Conservation (phyloP, 2,888 invertebrate genomes). For the Eudemis profundana region DNA sequence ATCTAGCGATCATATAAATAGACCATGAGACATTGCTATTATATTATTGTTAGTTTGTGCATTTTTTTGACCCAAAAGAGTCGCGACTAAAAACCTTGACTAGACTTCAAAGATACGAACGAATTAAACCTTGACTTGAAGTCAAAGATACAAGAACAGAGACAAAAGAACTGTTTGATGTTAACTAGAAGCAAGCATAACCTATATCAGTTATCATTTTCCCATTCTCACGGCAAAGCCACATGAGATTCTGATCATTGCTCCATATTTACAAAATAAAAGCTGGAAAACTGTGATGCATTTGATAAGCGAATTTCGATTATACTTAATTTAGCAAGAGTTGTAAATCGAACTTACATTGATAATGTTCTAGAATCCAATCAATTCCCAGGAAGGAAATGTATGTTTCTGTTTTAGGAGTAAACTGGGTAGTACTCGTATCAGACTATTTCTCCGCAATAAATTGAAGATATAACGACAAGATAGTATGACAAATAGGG, state of each 20-base stretch:
- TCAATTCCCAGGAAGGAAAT: no score
- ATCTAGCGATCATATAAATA: no score
- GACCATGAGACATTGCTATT: no score
- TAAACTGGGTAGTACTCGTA: background rate
- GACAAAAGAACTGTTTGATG: background rate
- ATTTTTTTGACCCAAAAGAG: no score
- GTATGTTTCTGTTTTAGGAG: background rate
- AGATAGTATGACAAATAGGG: no score
- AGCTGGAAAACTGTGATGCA: background rate
- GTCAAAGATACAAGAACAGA: background rate
- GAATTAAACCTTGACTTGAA: constrained; percentile 3
- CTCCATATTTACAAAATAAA: constrained; percentile 38
- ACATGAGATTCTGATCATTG: constrained; percentile 29
- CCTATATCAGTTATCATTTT: constrained; percentile 12
- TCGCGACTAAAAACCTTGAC: no score
- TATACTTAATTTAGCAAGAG: background rate
- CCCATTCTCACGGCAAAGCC: constrained; percentile 33
- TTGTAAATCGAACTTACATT: no score
- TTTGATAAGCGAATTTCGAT: background rate
- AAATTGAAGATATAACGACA: background rate
- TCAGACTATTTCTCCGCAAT: background rate
- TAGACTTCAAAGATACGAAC: no score
- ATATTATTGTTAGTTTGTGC: no score
- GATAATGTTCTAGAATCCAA: no score
- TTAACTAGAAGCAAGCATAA: background rate